A percentile compares a stretch with the other conserved stretches of the same genome.
Conservation (phyloP, 2,113 vertebrate genomes). For the Nesoenas mayeri region DNA sequence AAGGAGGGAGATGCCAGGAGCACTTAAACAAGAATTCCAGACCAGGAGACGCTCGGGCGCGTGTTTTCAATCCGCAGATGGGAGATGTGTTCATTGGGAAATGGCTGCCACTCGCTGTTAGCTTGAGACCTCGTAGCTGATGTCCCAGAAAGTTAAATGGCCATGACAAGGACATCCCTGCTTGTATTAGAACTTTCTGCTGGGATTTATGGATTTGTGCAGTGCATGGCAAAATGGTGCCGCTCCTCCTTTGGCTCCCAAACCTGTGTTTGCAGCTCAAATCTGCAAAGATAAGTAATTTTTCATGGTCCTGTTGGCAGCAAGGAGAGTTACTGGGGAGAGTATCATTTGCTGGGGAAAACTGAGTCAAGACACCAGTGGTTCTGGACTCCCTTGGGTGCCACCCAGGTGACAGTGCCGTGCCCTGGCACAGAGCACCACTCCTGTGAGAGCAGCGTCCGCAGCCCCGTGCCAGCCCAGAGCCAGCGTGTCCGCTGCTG, state of each 20-base stretch:
- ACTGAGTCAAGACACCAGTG: neutral
- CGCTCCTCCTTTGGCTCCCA: neutral
- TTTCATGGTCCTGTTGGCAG: neutral
- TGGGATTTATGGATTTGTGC: neutral
- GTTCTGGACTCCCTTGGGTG: neutral
- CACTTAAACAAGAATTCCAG: conserved; percentile 9
- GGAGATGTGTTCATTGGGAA: neutral
- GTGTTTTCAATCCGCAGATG: conserved; percentile 14
- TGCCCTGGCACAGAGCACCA: neutral
- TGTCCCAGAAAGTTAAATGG: neutral
- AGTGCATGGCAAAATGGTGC: neutral
- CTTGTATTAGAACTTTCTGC: neutral
- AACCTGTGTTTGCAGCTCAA: neutral
- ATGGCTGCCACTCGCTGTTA: neutral
- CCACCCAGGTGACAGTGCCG: neutral
- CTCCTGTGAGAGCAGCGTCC: neutral
- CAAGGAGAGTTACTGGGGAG: neutral
- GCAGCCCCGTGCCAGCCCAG: fast-evolving
- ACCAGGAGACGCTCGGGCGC: neutral
- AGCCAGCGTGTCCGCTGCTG: neutral
- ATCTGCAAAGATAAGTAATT: neutral
- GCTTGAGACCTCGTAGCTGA: neutral
- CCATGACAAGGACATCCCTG: neutral
- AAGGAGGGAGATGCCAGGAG: conserved; percentile 55
- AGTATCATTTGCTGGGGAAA: neutral